Evolutionary conservation across 1,140 invertebrate species (phyloP).

Genomic region (Heliconius hermathena): DNA sequence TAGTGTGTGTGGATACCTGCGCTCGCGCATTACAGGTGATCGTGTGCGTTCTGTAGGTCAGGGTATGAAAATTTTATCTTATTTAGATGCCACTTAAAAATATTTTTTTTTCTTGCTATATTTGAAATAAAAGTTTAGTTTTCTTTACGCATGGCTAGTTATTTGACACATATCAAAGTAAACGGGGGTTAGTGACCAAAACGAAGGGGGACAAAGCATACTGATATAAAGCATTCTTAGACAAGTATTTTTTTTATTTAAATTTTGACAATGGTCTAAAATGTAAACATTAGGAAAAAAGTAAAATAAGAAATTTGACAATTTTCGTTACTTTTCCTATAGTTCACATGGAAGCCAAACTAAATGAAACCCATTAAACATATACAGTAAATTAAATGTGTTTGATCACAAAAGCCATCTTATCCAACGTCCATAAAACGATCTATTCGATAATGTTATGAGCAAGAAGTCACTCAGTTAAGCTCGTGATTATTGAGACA

Average conservation of each 20-base stretch:
- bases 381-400: neutral
- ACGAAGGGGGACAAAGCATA: no score
- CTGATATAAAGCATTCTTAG: no score
- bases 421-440: neutral
- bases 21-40: conserved; percentile 57
- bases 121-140: no score
- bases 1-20: conserved; percentile 51
- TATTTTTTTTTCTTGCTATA: no score
- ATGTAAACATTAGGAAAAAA: no score
- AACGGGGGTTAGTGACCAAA: no score
- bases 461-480: neutral
- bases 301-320: no score
- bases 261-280: no score
- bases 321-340: neutral
- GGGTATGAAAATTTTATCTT: conserved; percentile 6
- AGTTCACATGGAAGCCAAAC: neutral
- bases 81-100: neutral
- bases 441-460: neutral
- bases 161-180: no score
- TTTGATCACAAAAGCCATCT: neutral
- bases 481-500: conserved; percentile 4
- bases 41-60: conserved; percentile 42
- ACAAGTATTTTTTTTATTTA: no score
- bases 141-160: no score
- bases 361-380: neutral